Evolutionary conservation across 2,888 invertebrate genomes (phyloP), one percentile per base, ranked within the genome.

Genomic region (Candidula unifasciata): DNA sequence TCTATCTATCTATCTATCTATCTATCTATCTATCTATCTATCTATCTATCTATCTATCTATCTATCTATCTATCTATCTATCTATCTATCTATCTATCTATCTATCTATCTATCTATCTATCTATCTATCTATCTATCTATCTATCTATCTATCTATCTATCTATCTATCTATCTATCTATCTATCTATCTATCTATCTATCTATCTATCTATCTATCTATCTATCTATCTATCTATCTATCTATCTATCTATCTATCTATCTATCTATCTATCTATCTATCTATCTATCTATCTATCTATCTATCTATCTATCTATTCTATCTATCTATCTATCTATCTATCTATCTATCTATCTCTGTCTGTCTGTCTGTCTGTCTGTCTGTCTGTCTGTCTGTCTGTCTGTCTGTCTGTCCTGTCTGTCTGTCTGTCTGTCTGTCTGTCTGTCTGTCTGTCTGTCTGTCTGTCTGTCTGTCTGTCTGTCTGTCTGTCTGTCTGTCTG

Each of bases 401-500:
- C 60, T 60, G 18, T 60, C 60, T 60, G n/a, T 60, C 60, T 60
- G 18, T 60, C n/a, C 60, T 60, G n/a, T 60, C 60, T 60, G n/a
- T 60, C 60, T 60, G 18, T 60, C 60, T 60, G n/a, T 60, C 60
- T 60, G n/a, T 60, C 60, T 44, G 44, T 79, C 60, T 79, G 35
- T 79, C 30, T 79, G 21, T 79, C 60, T 79, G 35, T 79, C 60
- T 79, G 35, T 79, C 60, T 79, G 35, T 79, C 60, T 79, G 35
- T 79, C 60, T 79, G 35, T 79, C 60, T 79, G 35, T 79, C 60
- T 79, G 27, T 64, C 60, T 79, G 33, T 79, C 79, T 79, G 33
- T 79, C 79, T 66, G 64, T 79, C 79, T 60, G 33, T 79, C 79
- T 79, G 33, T 79, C 79, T 79, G 64, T 79, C 60, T 79, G n/a